Percentiles rank a stretch among this genome's conserved stretches.
These are phyloP conservation scores for Emmelina monodactyla DNA, from an alignment of 2,888 invertebrate species.

Conservation along the genomic window DNA sequence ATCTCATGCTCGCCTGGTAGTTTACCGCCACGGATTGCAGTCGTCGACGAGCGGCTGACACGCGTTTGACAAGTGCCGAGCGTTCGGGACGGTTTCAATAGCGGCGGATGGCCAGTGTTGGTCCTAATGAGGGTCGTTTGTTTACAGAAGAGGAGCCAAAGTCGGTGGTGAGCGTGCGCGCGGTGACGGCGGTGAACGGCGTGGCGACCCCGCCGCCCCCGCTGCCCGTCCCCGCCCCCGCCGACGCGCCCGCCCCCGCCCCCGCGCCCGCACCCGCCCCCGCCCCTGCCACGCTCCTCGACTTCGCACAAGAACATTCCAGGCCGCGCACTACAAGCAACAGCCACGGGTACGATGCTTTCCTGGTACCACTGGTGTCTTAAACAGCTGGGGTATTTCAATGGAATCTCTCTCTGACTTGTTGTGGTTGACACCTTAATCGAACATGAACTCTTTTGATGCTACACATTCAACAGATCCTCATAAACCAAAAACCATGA, in stretches of 20 bases:
- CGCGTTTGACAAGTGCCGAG: constrained; percentile 54
- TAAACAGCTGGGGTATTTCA: constrained; percentile 48
- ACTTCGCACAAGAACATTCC: constrained; percentile 63
- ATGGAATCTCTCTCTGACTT: no score
- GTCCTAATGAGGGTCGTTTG: constrained; percentile 28
- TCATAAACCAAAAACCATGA: no score
- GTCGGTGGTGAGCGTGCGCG: constrained; percentile 49
- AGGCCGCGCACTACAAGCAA: constrained; percentile 53
- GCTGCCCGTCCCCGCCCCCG: constrained; percentile 20
- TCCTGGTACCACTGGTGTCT: constrained; percentile 42
- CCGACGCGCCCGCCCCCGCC: constrained; percentile 20
- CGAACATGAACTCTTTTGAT: no score
- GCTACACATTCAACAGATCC: no score
- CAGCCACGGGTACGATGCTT: constrained; percentile 54
- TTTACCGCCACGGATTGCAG: constrained; percentile 64
- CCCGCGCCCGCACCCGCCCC: constrained; percentile 22
- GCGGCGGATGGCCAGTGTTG: constrained; percentile 7
- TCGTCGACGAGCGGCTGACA: constrained; percentile 56
- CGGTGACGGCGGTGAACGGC: constrained; percentile 48
- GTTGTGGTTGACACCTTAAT: no score
- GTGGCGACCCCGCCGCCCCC: constrained; percentile 27
- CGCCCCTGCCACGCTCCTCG: constrained; percentile 39
- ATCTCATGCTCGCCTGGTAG: constrained; percentile 50
- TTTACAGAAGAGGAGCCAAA: constrained; percentile 60
- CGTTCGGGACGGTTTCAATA: constrained; percentile 14